Conservation (phyloP, 2,797 vertebrate species). For the Scyliorhinus canicula region DNA sequence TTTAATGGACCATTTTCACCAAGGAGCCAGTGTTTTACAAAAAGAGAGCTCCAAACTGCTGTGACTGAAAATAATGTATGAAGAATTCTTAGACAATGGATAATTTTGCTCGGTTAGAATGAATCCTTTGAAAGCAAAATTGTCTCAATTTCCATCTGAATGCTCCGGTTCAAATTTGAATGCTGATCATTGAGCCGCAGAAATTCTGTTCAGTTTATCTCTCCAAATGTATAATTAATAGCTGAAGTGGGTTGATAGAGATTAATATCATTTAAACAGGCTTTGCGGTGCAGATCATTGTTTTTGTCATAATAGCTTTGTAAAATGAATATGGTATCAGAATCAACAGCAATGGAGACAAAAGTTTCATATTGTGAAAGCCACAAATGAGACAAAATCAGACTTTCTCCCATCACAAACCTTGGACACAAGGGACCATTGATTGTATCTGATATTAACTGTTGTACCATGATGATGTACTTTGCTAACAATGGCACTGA, state of each 20-base stretch:
- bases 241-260: neutral
- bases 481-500: neutral
- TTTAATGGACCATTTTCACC: neutral
- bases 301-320: neutral
- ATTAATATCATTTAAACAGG: slow-evolving; percentile 4
- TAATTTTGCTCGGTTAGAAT: slow-evolving; percentile 12
- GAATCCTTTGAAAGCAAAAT: neutral
- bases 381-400: neutral
- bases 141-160: neutral
- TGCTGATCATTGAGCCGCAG: neutral
- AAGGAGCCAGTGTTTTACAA: neutral
- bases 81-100: neutral
- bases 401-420: neutral
- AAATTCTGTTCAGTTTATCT: slow-evolving; percentile 23
- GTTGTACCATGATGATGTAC: neutral
- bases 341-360: neutral
- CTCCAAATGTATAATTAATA: slow-evolving; percentile 21
- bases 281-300: neutral
- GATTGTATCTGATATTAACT: neutral
- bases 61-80: neutral
- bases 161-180: neutral
- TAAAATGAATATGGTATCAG: slow-evolving; percentile 18
- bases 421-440: neutral
- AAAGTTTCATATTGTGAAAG: neutral
- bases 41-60: neutral